Conservation (phyloP, 2,797 vertebrate genomes). For the Corythornis leucogaster region DNA sequence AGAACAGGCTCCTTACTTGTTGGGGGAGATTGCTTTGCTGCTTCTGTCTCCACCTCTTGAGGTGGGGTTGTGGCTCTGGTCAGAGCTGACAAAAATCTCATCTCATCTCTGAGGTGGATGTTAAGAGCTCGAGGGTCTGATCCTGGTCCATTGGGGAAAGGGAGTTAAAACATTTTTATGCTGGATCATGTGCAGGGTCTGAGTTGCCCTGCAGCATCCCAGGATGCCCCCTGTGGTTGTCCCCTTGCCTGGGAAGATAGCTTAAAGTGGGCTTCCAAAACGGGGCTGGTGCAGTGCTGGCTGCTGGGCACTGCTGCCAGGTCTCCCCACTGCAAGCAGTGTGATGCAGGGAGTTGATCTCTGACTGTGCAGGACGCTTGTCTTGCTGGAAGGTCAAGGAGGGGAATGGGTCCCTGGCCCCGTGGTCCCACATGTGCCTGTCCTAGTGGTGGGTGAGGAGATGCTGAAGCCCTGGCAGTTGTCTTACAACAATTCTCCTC, state of each 20-base stretch:
- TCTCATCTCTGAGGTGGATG: neutral
- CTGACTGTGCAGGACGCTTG: neutral
- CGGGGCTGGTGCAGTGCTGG: accelerated
- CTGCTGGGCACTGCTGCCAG: neutral
- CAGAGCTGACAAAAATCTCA: neutral
- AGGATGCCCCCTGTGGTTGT: accelerated
- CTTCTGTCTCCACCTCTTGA: neutral
- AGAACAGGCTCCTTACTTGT: neutral
- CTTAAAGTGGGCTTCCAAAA: neutral
- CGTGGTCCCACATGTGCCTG: accelerated
- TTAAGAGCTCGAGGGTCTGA: neutral
- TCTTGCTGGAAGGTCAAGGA: neutral
- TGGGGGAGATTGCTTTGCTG: neutral
- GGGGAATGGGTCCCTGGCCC: neutral
- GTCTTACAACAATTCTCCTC: neutral
- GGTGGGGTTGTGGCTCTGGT: neutral
- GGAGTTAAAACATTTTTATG: neutral
- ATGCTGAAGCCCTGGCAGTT: neutral
- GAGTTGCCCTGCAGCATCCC: neutral
- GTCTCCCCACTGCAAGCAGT: neutral
- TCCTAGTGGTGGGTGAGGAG: neutral
- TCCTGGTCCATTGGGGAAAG: neutral
- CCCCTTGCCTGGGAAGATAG: neutral
- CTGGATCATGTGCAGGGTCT: accelerated
- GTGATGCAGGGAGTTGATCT: accelerated